Evolutionary conservation across 2,797 vertebrate genomes (phyloP).

Genomic region (Intellagama lesueurii): DNA sequence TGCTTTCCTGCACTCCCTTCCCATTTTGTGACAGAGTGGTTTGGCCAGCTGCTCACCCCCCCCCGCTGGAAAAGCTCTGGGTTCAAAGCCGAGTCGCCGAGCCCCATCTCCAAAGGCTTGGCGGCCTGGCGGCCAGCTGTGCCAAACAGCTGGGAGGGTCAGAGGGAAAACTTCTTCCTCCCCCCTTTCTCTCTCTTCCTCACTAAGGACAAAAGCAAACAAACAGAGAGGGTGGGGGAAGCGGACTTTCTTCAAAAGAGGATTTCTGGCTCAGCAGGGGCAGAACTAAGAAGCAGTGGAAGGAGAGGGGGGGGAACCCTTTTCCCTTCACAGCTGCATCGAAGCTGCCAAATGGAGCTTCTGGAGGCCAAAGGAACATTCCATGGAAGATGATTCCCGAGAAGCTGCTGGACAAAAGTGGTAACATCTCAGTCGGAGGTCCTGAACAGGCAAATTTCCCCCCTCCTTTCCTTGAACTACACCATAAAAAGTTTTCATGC

Average conservation of each 20-base stretch:
- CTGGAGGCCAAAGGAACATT: not conserved
- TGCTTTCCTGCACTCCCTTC: not conserved
- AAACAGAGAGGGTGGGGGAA: no score
- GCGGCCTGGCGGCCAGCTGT: not conserved
- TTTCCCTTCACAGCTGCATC: not conserved
- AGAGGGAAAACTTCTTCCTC: not conserved
- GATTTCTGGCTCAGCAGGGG: not conserved
- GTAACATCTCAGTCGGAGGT: no score
- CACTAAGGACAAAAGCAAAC: not conserved
- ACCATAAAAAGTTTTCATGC: not conserved
- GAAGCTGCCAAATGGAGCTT: not conserved
- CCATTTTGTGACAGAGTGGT: not conserved
- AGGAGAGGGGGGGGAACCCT: no score
- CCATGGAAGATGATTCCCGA: not conserved
- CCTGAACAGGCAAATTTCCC: not conserved
- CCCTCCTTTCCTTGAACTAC: not conserved
- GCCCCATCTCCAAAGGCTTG: not conserved
- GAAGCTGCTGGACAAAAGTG: not conserved
- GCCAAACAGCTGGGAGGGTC: constrained; percentile 34
- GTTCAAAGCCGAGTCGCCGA: not conserved
- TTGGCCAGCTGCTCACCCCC: not conserved
- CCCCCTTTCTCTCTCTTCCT: not conserved
- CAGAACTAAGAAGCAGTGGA: no score
- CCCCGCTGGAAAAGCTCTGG: not conserved
- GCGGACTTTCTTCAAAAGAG: not conserved